Base-by-base conservation (phyloP, 2,797 vertebrate species). In the Argentina silus region DNA sequence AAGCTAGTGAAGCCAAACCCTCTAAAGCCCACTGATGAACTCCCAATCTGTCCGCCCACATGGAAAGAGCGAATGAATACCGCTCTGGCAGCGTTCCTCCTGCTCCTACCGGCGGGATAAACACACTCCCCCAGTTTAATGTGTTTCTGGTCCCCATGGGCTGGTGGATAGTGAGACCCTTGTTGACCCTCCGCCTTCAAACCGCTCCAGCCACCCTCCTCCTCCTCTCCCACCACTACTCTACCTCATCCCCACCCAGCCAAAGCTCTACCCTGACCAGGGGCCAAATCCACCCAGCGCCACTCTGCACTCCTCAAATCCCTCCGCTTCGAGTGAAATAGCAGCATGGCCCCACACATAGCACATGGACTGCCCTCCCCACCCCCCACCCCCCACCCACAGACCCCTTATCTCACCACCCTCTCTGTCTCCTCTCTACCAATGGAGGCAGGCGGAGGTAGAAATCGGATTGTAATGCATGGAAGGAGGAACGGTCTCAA, bases 281-380 rank as follows among this genome's bases (percentile, higher is more conserved):
- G 76, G 80, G 88, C 86, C 84, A 87, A 88, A 89, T 90, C 81
- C 80, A 83, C 63, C 48, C 66, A 17, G 66, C 23, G 17, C 6
- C n/a, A 70, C 81, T 80, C 72, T 73, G 76, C 83, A 77, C 75
- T 72, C 70, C 83, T 84, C 86, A 90, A 86, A 89, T 87, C 81
- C 85, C 85, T 77, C 62, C 74, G 80, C 78, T 86, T 81, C 61
- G 78, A 84, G 84, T 61, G 67, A 81, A 85, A 85, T 73, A 85
- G 83, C 81, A 83, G 72, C 69, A 67, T 82, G 75, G 70, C 51
- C 81, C 76, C 76, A 83, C 72, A 85, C 82, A 83, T 72, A 76
- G 68, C 73, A 43, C 27, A 67, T 64, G 70, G 60, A 42, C 68
- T 64, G 70, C 51, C 12, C 11, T 10, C 10, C 14, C 47, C 23